phyloP scores from a whole-genome alignment of 2,113 vertebrate species.

The Amblyornis subalaris region DNA sequence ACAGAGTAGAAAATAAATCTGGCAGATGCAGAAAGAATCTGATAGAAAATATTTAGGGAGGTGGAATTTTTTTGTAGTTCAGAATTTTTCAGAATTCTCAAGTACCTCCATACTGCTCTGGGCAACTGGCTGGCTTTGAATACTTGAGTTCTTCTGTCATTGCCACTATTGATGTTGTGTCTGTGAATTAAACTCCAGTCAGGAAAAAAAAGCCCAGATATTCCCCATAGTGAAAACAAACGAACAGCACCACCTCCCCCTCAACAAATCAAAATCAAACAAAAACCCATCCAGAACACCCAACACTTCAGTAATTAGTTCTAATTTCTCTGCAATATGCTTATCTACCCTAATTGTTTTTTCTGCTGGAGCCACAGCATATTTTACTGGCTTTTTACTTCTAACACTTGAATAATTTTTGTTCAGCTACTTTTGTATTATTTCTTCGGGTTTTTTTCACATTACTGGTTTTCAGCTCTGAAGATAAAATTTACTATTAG shows the following conservation, averaged over 20 bases:
- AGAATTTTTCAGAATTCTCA: background rate
- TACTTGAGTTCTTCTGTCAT: background rate
- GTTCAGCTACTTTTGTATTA: background rate
- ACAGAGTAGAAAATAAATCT: background rate
- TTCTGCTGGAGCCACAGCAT: background rate
- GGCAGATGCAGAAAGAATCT: background rate
- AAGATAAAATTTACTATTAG: background rate
- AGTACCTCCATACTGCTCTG: background rate
- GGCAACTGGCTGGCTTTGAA: background rate
- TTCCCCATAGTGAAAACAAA: background rate
- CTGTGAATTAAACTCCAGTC: background rate
- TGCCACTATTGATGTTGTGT: background rate
- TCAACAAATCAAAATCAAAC: background rate
- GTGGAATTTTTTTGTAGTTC: background rate
- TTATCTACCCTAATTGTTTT: background rate
- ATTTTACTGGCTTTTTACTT: background rate
- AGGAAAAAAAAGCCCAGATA: background rate
- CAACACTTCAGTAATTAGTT: background rate
- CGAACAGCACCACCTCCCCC: fast-evolving
- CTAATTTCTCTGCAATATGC: background rate
- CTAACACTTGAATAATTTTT: background rate
- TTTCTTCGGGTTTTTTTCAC: background rate
- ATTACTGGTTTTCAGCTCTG: background rate
- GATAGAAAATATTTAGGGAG: background rate
- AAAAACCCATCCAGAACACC: background rate